Conservation (phyloP, 1,140 invertebrate species). For the Artemia franciscana region DNA sequence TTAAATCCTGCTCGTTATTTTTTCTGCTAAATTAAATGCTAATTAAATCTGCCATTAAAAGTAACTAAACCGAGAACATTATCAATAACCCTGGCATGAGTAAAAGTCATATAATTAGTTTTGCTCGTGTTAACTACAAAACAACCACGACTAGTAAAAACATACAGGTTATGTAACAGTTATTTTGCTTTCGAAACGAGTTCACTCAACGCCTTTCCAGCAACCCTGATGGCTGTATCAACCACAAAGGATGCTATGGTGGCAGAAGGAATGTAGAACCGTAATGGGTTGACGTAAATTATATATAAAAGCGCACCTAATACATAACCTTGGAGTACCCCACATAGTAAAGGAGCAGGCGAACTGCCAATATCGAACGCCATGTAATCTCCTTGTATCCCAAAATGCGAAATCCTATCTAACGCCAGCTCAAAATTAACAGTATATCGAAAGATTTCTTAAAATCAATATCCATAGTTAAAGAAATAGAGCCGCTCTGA, state of each 20-base stretch:
- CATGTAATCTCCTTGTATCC: too few relatives aligned
- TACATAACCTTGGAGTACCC: too few relatives aligned
- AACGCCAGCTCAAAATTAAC: too few relatives aligned
- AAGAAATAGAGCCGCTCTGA: not conserved
- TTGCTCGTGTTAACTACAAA: not conserved
- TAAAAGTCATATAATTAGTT: not conserved
- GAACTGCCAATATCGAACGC: not conserved
- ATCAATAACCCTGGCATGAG: not conserved
- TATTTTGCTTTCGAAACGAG: not conserved
- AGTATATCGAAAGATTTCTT: too few relatives aligned
- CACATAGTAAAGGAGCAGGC: not conserved
- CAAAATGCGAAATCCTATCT: too few relatives aligned
- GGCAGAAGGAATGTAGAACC: too few relatives aligned
- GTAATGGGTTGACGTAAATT: too few relatives aligned
- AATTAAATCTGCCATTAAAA: not conserved
- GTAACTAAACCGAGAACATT: not conserved
- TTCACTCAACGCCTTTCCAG: not conserved
- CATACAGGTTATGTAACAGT: not conserved
- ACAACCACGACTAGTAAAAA: too few relatives aligned
- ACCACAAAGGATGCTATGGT: not conserved
- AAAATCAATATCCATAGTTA: not conserved
- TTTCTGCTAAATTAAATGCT: too few relatives aligned
- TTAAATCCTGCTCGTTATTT: too few relatives aligned
- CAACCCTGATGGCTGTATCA: not conserved
- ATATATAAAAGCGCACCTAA: too few relatives aligned